Conservation (phyloP, 2,797 vertebrate species). For the Ctenopoma kingsleyae region DNA sequence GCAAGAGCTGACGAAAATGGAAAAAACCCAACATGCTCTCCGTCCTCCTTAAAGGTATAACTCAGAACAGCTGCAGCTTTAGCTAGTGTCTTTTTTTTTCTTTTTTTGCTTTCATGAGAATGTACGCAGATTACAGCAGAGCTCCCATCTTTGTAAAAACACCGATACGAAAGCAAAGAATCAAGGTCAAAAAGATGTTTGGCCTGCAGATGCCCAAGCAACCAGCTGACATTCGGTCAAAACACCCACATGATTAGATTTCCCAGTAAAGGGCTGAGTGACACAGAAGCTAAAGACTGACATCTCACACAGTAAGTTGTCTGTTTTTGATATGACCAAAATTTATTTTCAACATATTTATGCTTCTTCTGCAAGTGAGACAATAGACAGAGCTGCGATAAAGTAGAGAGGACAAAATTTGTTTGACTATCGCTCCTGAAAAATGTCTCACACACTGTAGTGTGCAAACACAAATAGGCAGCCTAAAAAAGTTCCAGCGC, state of each 20-base stretch:
- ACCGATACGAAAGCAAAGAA: slow-evolving; percentile 55
- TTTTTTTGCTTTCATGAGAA: slow-evolving; percentile 22
- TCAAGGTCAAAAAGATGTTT: slow-evolving; percentile 59
- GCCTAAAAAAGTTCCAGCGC: neutral
- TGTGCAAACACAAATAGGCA: neutral
- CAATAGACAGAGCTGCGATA: slow-evolving; percentile 16
- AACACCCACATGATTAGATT: slow-evolving; percentile 41
- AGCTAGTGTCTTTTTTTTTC: neutral
- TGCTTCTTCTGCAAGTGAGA: slow-evolving; percentile 25
- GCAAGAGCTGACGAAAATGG: slow-evolving; percentile 20
- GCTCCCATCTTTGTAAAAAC: slow-evolving; percentile 50
- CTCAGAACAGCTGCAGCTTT: slow-evolving; percentile 16
- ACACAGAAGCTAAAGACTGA: slow-evolving; percentile 16
- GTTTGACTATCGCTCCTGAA: neutral
- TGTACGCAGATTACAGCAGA: slow-evolving; percentile 37
- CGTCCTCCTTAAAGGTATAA: neutral
- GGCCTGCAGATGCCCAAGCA: slow-evolving; percentile 39
- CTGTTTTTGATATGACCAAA: slow-evolving; percentile 7
- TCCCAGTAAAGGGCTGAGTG: slow-evolving; percentile 16
- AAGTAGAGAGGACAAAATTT: neutral
- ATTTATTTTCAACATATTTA: slow-evolving; percentile 4
- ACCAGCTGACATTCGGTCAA: slow-evolving; percentile 36
- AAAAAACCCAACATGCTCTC: slow-evolving; percentile 25
- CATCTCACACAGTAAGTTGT: slow-evolving; percentile 21
- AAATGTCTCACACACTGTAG: neutral